Base-by-base conservation (phyloP, 2,888 invertebrate genomes). In the Drepana falcataria region DNA sequence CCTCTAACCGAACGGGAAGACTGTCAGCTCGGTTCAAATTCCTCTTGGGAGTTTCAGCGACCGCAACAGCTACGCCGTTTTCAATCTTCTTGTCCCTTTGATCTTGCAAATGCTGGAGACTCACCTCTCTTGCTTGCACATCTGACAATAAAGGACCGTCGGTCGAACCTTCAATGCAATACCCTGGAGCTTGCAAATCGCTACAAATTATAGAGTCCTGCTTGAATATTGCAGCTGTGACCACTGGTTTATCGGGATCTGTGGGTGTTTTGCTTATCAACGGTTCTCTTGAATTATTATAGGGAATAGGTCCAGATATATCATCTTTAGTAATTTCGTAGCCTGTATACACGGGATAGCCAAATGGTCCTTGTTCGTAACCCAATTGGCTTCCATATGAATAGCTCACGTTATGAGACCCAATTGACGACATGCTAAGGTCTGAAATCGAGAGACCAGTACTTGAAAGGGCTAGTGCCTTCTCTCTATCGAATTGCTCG, bases 361-460 rank as follows among this genome's bases (percentile, higher is more conserved):
- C 95, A 58, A 94, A 94, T 56, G 93, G 93, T 47, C 95, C 95
- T 65, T 94, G 92, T 55, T 95, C 95, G 74, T 96, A 96, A 35
- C 95, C 93, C 66, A 94, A 90, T 81, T 96, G 96, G 76, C 95
- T 96, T 55, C 96, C 95, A 75, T 96, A 96, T 49, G 94, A 93
- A 78, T 96, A 95, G 59, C 94, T 95, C 9, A 94, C 94, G 77
- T 95, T 95, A 55, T 94, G 94, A 44, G 94, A 94, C 9, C 93
- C 94, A 51, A 92, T 92, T 37, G 95, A 95, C 21, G 94, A 94
- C 73, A 95, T 92, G 72, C 95, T 95, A 0, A 95, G 90, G 73
- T 96, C 95, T 3, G 96, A 96, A 73, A 96, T 96, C 3, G 96
- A 95, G 2, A 97, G 91, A 0, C 97, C 97, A 0, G 96, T 96